A percentile compares a stretch with the other conserved stretches of the same genome.
These are phyloP conservation scores for Apis florea DNA, from an alignment of 1,140 invertebrate genomes.

Conservation along the genomic window DNA sequence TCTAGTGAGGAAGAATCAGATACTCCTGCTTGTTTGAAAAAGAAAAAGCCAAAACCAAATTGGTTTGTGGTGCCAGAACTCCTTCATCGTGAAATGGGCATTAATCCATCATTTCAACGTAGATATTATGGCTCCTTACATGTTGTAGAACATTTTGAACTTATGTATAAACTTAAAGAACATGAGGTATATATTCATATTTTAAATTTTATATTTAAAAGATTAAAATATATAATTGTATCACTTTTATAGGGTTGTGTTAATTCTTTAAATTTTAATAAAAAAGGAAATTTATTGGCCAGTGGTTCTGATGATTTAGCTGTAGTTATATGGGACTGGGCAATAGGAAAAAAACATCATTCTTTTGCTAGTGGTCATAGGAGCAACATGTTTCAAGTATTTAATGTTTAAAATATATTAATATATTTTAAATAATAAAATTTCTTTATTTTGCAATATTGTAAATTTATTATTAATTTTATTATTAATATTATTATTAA, in stretches of 20 bases:
- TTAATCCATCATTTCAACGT: constrained; percentile 83
- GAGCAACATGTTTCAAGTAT: constrained; percentile 95
- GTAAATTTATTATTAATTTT: no score
- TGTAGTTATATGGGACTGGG: constrained; percentile 95
- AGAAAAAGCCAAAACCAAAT: constrained; percentile 84
- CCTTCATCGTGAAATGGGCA: constrained; percentile 83
- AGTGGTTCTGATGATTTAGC: constrained; percentile 95
- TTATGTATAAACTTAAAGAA: constrained; percentile 88
- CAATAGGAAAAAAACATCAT: constrained; percentile 83
- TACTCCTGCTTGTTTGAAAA: constrained; percentile 80
- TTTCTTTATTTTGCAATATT: constrained; percentile 47
- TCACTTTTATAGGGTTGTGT: constrained; percentile 87
- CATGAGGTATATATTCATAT: constrained; percentile 81
- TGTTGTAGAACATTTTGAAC: constrained; percentile 90
- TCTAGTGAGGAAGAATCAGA: constrained; percentile 74
- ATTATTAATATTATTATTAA: not conserved
- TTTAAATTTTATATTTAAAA: constrained; percentile 10
- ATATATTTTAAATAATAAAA: constrained; percentile 69
- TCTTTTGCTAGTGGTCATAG: constrained; percentile 89
- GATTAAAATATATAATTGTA: not conserved
- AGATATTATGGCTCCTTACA: constrained; percentile 91
- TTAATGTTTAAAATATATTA: not conserved
- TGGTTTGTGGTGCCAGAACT: constrained; percentile 85
- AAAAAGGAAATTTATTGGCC: constrained; percentile 87
- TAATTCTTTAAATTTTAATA: constrained; percentile 95